Conservation (phyloP, 2,888 invertebrate genomes). For the Muscina levida region DNA sequence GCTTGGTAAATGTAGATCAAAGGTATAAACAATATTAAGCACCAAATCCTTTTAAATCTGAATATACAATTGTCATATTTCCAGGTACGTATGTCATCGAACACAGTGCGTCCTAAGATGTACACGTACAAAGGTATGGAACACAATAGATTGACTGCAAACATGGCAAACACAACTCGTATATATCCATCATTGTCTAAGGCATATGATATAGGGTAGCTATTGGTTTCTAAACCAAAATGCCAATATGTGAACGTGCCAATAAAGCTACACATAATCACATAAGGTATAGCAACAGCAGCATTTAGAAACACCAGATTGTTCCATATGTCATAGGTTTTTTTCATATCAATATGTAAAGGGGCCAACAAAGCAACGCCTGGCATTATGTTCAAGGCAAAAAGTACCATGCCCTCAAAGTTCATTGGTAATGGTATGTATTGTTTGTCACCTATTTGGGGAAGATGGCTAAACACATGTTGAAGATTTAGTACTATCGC, state of each 20-base stretch:
- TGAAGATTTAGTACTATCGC: not conserved
- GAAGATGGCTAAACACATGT: not conserved
- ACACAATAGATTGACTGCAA: not conserved
- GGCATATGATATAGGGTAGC: not conserved
- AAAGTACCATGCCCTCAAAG: not conserved
- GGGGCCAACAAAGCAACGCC: not conserved
- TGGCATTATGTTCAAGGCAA: not conserved
- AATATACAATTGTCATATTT: constrained; percentile 7
- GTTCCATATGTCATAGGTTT: not conserved
- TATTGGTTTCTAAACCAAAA: not conserved
- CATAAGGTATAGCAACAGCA: not conserved
- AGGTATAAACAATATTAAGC: constrained; percentile 4
- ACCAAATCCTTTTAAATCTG: not conserved
- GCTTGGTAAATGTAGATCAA: not conserved
- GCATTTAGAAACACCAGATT: not conserved
- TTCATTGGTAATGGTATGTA: not conserved
- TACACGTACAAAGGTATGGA: constrained; percentile 5
- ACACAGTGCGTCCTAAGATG: not conserved
- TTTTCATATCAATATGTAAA: constrained; percentile 4
- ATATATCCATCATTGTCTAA: not conserved
- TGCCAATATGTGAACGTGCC: not conserved
- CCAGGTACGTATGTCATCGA: constrained; percentile 6
- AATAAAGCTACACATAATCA: not conserved
- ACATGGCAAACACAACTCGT: not conserved
- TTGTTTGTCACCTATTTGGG: not conserved